Evolutionary conservation across 2,888 invertebrate genomes (phyloP).

Genomic region (Agrilus biguttatus): DNA sequence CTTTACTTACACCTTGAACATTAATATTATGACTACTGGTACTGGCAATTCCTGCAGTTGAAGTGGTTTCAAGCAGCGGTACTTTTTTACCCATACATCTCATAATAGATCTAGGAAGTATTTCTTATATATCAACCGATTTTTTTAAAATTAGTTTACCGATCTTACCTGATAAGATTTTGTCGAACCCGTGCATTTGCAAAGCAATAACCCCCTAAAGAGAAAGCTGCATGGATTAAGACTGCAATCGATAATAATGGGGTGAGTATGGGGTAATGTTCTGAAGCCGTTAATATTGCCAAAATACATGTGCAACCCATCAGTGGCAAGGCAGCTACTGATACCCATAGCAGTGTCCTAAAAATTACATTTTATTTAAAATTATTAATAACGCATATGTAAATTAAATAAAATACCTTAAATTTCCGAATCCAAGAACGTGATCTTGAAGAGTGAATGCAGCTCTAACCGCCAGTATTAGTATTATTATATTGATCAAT

Average conservation of each 20-base stretch:
- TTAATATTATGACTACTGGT: constrained; percentile 67
- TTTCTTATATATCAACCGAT: not conserved
- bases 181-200: constrained; percentile 73
- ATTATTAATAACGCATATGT: not conserved
- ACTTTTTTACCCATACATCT: constrained; percentile 71
- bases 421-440: constrained; percentile 72
- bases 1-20: constrained; percentile 36
- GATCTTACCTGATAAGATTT: constrained; percentile 42
- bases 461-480: constrained; percentile 76
- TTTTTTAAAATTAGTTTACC: not conserved
- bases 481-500: constrained; percentile 59
- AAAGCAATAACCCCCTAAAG: constrained; percentile 75
- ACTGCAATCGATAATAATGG: constrained; percentile 66
- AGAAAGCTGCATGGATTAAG: constrained; percentile 66
- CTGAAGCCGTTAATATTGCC: constrained; percentile 64
- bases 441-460: constrained; percentile 85
- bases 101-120: constrained; percentile 44
- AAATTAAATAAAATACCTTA: constrained; percentile 37
- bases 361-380: constrained; percentile 5
- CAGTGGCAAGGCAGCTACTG: constrained; percentile 73
- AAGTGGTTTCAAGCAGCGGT: constrained; percentile 60
- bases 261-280: constrained; percentile 55
- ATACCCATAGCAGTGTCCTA: constrained; percentile 73
- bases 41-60: constrained; percentile 45
- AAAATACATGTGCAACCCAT: constrained; percentile 77